Percentiles rank a stretch among this genome's conserved stretches.
phyloP scores from a whole-genome alignment of 2,888 invertebrate genomes.

The Lordiphosa fenestrarum region DNA sequence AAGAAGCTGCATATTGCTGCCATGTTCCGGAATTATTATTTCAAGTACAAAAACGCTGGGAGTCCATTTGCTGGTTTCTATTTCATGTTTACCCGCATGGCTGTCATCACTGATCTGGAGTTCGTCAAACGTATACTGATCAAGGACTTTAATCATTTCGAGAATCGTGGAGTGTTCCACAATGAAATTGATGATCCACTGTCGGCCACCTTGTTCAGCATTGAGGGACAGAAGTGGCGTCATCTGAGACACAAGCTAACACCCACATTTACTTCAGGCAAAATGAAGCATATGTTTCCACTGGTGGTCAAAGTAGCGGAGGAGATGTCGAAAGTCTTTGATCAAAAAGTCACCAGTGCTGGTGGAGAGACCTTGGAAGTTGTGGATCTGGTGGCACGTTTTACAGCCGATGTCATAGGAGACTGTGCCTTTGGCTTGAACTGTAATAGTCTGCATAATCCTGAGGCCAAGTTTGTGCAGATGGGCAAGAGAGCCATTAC shows the following conservation, averaged over 20 bases:
- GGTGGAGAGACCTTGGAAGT: slow-evolving; percentile 51
- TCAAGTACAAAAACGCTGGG: slow-evolving; percentile 35
- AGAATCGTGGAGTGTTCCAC: slow-evolving; percentile 66
- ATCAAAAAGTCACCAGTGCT: slow-evolving; percentile 28
- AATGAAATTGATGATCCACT: slow-evolving; percentile 78
- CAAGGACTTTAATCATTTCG: slow-evolving; percentile 74
- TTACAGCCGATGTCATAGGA: slow-evolving; percentile 82
- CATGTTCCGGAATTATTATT: slow-evolving; percentile 50
- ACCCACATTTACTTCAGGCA: slow-evolving; percentile 78
- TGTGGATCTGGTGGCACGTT: slow-evolving; percentile 79
- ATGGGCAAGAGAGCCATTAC: slow-evolving; percentile 64
- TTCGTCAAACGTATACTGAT: slow-evolving; percentile 66
- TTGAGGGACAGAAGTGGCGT: slow-evolving; percentile 79
- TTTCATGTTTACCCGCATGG: slow-evolving; percentile 49
- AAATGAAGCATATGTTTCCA: slow-evolving; percentile 76
- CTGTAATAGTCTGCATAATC: slow-evolving; percentile 79
- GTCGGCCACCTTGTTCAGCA: slow-evolving; percentile 73
- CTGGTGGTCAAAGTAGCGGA: slow-evolving; percentile 60
- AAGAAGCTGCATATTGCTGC: slow-evolving; percentile 36
- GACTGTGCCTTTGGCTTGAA: slow-evolving; percentile 81
- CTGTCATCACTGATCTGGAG: slow-evolving; percentile 64
- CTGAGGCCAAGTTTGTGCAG: slow-evolving; percentile 77
- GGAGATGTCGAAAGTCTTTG: slow-evolving; percentile 77
- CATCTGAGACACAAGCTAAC: slow-evolving; percentile 73
- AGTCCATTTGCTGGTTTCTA: slow-evolving; percentile 69